Evolutionary conservation across 2,113 vertebrate genomes (phyloP).

Genomic region (Passer domesticus): DNA sequence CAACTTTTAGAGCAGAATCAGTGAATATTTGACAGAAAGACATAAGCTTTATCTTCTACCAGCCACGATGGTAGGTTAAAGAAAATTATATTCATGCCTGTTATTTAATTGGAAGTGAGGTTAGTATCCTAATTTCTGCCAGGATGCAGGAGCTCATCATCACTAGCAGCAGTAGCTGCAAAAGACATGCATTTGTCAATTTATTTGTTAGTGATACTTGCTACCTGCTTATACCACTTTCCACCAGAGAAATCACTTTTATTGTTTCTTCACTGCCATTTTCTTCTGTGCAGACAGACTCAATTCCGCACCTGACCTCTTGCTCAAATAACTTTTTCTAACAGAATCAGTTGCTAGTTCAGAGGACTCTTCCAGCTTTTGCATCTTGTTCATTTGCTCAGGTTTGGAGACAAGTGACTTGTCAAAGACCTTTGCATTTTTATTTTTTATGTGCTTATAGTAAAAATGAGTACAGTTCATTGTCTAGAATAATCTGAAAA

Average conservation of each 20-base stretch:
- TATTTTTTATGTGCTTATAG: neutral
- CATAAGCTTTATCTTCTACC: neutral
- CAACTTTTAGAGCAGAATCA: neutral
- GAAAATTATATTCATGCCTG: neutral
- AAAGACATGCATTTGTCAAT: neutral
- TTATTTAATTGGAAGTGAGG: neutral
- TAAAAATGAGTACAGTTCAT: neutral
- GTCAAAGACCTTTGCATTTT: neutral
- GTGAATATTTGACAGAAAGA: neutral
- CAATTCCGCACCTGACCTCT: neutral
- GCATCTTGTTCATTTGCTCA: neutral
- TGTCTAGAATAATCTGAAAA: neutral
- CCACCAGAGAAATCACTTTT: neutral
- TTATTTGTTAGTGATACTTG: neutral
- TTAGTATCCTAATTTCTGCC: neutral
- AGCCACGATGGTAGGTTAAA: neutral
- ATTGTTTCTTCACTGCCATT: neutral
- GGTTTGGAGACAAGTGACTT: neutral
- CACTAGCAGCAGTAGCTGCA: neutral
- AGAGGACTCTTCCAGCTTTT: neutral
- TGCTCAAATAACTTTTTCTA: neutral
- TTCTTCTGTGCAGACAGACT: neutral
- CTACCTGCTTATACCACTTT: neutral
- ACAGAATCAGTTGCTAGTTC: neutral
- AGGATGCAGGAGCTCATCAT: neutral